Base-by-base conservation (phyloP, 2,113 vertebrate genomes). In the Microcebus ravelobensis region DNA sequence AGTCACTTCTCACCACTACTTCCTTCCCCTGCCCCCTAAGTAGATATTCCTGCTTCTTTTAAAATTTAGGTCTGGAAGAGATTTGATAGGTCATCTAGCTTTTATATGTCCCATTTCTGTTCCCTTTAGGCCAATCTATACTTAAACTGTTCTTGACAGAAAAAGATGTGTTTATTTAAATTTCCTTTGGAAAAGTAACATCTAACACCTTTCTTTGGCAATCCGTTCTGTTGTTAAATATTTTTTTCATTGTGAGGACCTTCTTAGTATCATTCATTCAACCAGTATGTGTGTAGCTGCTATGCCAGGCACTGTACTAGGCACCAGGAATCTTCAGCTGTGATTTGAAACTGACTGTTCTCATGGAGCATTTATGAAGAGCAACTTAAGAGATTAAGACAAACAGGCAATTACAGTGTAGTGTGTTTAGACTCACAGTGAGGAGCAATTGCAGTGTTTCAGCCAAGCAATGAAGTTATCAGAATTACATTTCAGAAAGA, bases 161-260 rank as follows among this genome's bases (percentile, higher is more conserved):
- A 76, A 93, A 65, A 63, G 31, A 25, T 55, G 36, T 61, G 17
- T 45, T 34, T 50, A 29, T 91, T 79, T 71, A 71, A 81, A 89
- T 73, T 92, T 57, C 55, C 63, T 96, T 92, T 79, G 79, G 80
- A 79, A 70, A 93, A 84, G 50, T 11, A 68, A 36, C 34, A 73
- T 90, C 13, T 70, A 52, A n/a, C 61, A 59, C 34, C 85, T 89
- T 83, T 29, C 34, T 68, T 67, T 39, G 48, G 63, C 34, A 48
- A 3, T 82, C 83, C 39, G 45, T 73, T 57, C 34, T 9, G 23
- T 52, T 71, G 36, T 87, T 81, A 93, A 91, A 8, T 79, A 85
- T 42, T 73, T 91, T 91, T 57, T 52, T 88, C 50, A 74, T 31
- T n/a, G 27, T 63, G 36, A 94, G 63, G 61, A 65, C 39, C 36